Percentiles rank a stretch among this genome's conserved stretches.
Conservation (phyloP, 2,113 vertebrate species). For the Orthonyx spaldingii region DNA sequence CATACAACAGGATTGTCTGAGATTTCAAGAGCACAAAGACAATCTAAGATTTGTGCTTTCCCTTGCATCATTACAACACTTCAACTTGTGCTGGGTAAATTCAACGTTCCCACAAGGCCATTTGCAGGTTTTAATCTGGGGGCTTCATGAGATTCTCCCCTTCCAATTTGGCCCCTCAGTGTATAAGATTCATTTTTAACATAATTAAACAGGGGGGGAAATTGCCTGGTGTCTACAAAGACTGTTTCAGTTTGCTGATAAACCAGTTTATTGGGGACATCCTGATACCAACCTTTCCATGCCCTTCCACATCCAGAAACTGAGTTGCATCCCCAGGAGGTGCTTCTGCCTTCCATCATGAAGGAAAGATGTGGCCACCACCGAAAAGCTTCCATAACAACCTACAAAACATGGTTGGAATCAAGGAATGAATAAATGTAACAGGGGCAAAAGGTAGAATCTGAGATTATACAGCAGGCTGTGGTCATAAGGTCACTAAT, state of each 20-base stretch:
- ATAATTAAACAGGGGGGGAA: not conserved
- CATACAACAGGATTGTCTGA: not conserved
- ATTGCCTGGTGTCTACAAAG: not conserved
- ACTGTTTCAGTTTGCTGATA: not conserved
- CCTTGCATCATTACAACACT: not conserved
- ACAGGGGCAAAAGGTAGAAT: not conserved
- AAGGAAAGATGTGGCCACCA: not conserved
- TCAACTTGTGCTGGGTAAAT: not conserved
- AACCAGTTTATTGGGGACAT: not conserved
- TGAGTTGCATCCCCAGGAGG: not conserved
- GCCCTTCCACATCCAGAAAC: not conserved
- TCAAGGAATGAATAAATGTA: not conserved
- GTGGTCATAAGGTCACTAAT: not conserved
- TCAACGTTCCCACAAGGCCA: not conserved
- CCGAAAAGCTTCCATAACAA: not conserved
- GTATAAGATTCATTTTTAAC: not conserved
- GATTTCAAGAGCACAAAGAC: not conserved
- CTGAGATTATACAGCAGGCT: not conserved
- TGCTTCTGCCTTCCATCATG: not conserved
- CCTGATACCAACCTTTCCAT: not conserved
- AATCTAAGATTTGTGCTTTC: not conserved
- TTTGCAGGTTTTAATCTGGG: not conserved
- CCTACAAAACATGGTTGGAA: not conserved
- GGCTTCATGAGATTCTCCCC: not conserved
- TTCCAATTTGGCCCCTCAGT: not conserved